Conservation (phyloP, 2,113 vertebrate genomes). For the Girardinichthys multiradiatus region DNA sequence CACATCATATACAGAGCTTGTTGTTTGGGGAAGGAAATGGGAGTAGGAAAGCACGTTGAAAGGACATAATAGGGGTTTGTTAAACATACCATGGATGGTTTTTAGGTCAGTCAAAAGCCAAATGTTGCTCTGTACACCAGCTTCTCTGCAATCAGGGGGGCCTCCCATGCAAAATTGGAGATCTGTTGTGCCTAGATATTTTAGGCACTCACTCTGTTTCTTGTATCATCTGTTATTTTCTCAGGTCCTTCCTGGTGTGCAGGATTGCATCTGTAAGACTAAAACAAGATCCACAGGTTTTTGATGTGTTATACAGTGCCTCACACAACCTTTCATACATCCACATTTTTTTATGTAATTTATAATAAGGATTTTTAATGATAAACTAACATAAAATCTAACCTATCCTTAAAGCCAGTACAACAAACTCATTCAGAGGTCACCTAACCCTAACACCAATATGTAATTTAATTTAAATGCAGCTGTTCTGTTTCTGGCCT, state of each 20-base stretch:
- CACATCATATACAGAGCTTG: conserved; percentile 32
- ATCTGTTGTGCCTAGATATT: conserved; percentile 49
- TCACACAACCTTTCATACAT: neutral
- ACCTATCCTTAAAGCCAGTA: too few relatives aligned
- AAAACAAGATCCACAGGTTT: neutral
- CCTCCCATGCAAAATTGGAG: conserved; percentile 41
- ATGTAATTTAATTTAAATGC: too few relatives aligned
- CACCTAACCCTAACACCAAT: too few relatives aligned
- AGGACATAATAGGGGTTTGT: conserved; percentile 47
- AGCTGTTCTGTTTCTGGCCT: too few relatives aligned
- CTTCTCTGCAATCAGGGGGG: conserved; percentile 43
- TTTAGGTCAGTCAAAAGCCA: conserved; percentile 70
- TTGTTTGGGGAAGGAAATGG: conserved; percentile 20
- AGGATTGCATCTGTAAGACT: neutral
- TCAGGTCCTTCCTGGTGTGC: conserved; percentile 1
- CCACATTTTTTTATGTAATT: neutral
- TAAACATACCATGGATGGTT: conserved; percentile 50
- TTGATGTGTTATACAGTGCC: neutral
- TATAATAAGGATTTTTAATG: too few relatives aligned
- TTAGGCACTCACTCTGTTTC: conserved; percentile 26
- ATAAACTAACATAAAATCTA: neutral
- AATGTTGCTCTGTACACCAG: conserved; percentile 60
- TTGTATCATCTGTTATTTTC: conserved; percentile 4
- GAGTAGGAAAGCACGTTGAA: conserved; percentile 12
- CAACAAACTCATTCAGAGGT: too few relatives aligned